A percentile compares a stretch with the other conserved stretches of the same genome.
phyloP scores from a whole-genome alignment of 2,113 vertebrate genomes.

The Cichladusa arquata region DNA sequence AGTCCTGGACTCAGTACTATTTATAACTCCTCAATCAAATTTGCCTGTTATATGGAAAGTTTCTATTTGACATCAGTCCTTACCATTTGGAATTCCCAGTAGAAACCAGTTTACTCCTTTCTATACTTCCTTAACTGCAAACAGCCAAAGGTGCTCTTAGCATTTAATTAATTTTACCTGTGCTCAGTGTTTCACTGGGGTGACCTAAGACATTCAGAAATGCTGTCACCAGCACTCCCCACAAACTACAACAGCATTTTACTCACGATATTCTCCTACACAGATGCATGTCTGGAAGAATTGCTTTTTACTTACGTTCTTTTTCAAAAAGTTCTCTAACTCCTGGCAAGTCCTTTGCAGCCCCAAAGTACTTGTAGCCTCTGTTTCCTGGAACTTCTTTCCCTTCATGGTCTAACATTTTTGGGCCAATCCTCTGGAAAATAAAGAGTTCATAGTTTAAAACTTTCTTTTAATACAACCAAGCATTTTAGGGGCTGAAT shows the following conservation, averaged over 20 bases:
- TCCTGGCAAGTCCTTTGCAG: conserved; percentile 93
- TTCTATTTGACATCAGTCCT: neutral
- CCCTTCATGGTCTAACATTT: conserved; percentile 95
- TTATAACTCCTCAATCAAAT: neutral
- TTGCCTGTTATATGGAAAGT: neutral
- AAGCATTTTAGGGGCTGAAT: neutral
- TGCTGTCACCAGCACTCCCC: neutral
- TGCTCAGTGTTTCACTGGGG: neutral
- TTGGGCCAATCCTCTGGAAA: conserved; percentile 86
- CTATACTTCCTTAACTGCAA: neutral
- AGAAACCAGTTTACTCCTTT: neutral
- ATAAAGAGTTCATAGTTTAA: neutral
- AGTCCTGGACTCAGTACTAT: neutral
- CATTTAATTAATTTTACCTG: neutral
- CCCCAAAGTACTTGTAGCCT: conserved; percentile 97
- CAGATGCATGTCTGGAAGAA: neutral
- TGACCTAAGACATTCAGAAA: neutral
- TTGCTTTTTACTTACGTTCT: conserved; percentile 83
- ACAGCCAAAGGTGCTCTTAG: neutral
- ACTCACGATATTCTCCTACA: neutral
- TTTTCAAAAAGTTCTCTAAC: conserved; percentile 96
- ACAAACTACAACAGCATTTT: neutral
- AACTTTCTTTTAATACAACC: neutral
- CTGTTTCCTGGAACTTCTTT: conserved; percentile 97
- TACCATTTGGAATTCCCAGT: neutral